Evolutionary conservation across 2,113 vertebrate genomes (phyloP).

Genomic region (Podarcis raffonei): DNA sequence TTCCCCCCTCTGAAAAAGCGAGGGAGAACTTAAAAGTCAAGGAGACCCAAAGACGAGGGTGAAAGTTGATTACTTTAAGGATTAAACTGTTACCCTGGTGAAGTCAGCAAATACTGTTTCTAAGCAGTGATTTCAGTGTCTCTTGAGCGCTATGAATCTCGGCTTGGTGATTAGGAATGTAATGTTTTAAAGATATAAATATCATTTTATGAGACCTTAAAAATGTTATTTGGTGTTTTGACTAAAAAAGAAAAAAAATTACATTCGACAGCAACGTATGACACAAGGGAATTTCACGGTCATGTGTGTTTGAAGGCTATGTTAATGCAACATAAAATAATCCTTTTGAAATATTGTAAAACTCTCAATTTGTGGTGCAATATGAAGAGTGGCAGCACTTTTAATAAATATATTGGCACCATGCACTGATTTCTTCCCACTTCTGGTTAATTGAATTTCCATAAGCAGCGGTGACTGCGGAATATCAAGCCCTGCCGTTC

Average conservation of each 20-base stretch:
- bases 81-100: slow-evolving; percentile 82
- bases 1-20: slow-evolving; percentile 67
- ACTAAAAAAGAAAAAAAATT: slow-evolving; percentile 55
- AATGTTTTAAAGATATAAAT: slow-evolving; percentile 68
- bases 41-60: slow-evolving; percentile 70
- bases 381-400: not conserved
- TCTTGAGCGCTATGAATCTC: slow-evolving; percentile 77
- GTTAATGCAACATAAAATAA: slow-evolving; percentile 6
- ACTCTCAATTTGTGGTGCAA: slow-evolving; percentile 34
- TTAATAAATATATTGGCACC: slow-evolving; percentile 42
- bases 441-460: slow-evolving; percentile 45
- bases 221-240: slow-evolving; percentile 53
- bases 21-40: slow-evolving; percentile 75
- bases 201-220: slow-evolving; percentile 60
- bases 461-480: not conserved
- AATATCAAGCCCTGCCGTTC: slow-evolving; percentile 32
- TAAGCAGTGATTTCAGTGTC: slow-evolving; percentile 78
- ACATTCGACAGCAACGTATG: not conserved
- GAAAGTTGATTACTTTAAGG: slow-evolving; percentile 82
- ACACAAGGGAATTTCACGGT: slow-evolving; percentile 43
- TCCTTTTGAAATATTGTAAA: slow-evolving; percentile 13
- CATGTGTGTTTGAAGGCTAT: not conserved
- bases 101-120: slow-evolving; percentile 82
- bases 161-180: slow-evolving; percentile 57
- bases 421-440: slow-evolving; percentile 17